Conservation (phyloP, 2,113 vertebrate species). For the Octodon degus region DNA sequence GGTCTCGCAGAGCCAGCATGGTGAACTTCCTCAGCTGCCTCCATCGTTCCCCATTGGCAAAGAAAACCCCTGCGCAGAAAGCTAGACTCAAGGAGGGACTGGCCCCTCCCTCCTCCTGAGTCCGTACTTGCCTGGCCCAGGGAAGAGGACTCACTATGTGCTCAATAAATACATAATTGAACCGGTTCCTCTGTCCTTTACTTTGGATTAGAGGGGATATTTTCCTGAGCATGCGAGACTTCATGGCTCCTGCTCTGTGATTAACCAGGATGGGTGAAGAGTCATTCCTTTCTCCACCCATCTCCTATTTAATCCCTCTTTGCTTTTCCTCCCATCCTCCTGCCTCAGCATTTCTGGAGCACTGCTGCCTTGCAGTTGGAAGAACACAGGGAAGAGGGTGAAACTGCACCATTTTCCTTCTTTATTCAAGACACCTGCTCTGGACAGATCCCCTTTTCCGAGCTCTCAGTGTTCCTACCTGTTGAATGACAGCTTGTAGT, state of each 20-base stretch:
- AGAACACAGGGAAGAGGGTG: not conserved
- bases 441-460: not conserved
- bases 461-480: not conserved
- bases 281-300: not conserved
- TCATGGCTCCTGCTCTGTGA: not conserved
- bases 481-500: not conserved
- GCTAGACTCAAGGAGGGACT: not conserved
- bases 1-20: constrained; percentile 76
- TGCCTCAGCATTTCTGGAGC: not conserved
- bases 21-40: constrained; percentile 80
- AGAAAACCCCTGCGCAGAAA: constrained; percentile 69
- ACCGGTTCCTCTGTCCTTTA: not conserved
- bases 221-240: not conserved
- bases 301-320: not conserved
- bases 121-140: not conserved
- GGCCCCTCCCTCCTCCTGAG: not conserved
- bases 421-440: not conserved
- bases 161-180: not conserved
- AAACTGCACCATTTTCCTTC: not conserved
- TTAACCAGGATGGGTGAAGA: not conserved
- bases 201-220: not conserved
- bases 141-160: not conserved
- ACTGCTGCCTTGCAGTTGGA: not conserved
- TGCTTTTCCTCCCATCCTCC: not conserved
- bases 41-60: constrained; percentile 72